A percentile compares a stretch with the other conserved stretches of the same genome.
Evolutionary conservation across 1,140 invertebrate species (phyloP).

Genomic region (Achatina immaculata): DNA sequence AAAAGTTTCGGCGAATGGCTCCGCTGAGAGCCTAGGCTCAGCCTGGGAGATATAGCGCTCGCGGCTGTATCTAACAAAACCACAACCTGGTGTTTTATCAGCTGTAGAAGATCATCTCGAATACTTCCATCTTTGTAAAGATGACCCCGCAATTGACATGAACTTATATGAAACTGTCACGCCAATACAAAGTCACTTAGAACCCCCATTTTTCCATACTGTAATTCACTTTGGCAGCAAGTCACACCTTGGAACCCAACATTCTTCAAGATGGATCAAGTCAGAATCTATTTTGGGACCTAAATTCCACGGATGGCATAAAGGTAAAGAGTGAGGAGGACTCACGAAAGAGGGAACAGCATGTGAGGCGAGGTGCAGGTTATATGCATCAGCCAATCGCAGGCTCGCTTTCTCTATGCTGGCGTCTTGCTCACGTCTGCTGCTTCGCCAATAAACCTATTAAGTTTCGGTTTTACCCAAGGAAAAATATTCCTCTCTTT

Average conservation of each 20-base stretch:
- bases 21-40: constrained; percentile 13
- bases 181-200: constrained; percentile 1
- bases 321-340: constrained; percentile 13
- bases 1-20: constrained; percentile 26
- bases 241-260: constrained; percentile 35
- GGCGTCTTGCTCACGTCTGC: constrained; percentile 4
- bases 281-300: constrained; percentile 34
- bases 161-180: not conserved
- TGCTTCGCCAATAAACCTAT: constrained; percentile 33
- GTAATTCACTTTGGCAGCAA: constrained; percentile 30
- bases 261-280: constrained; percentile 38
- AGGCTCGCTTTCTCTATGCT: not conserved
- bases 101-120: not conserved
- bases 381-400: constrained; percentile 32
- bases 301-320: constrained; percentile 38
- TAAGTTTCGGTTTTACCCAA: constrained; percentile 29
- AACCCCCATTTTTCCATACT: constrained; percentile 1
- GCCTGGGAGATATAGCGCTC: not conserved
- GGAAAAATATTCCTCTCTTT: not conserved
- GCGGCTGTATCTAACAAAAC: too few species aligned
- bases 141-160: not conserved
- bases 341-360: not conserved
- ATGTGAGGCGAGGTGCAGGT: constrained; percentile 29
- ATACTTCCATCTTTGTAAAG: constrained; percentile 8
- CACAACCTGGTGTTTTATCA: too few species aligned